Conservation (phyloP, 2,888 invertebrate species). For the Drosophila demipolita region DNA sequence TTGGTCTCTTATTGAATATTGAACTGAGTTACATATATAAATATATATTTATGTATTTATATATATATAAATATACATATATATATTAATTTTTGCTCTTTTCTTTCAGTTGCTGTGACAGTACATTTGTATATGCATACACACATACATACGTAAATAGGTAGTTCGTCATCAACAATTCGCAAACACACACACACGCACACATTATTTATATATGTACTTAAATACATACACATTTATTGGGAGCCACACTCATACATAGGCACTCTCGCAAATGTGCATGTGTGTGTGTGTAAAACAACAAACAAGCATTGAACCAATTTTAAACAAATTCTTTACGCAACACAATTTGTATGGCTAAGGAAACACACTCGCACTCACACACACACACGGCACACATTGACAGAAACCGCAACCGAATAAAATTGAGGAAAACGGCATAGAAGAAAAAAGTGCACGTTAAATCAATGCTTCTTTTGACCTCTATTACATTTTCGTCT, state of each 20-base stretch:
- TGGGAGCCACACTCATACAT: conserved; percentile 26
- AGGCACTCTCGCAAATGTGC: conserved; percentile 12
- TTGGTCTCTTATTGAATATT: conserved; percentile 82
- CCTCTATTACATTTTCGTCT: conserved; percentile 78
- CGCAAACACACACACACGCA: conserved; percentile 35
- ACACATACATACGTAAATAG: conserved; percentile 47
- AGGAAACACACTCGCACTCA: conserved; percentile 4
- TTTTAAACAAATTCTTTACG: conserved; percentile 70
- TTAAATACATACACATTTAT: conserved; percentile 32
- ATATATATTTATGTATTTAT: conserved; percentile 2
- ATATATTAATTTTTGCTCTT: conserved; percentile 13
- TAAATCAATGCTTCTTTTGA: conserved; percentile 82
- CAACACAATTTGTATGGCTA: conserved; percentile 45
- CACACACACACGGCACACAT: conserved; percentile 26
- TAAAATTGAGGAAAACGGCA: conserved; percentile 46
- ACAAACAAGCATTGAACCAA: conserved; percentile 45
- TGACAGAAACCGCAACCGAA: conserved; percentile 44
- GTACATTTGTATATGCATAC: conserved; percentile 18
- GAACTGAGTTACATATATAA: conserved; percentile 67
- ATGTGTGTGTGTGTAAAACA: conserved; percentile 44
- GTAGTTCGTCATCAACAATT: conserved; percentile 75
- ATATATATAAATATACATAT: conserved; percentile 2
- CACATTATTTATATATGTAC: conserved; percentile 28
- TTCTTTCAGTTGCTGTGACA: conserved; percentile 57
- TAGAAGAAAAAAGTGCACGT: conserved; percentile 61